phyloP scores from a whole-genome alignment of 2,888 invertebrate species.

The Heliconius erato region DNA sequence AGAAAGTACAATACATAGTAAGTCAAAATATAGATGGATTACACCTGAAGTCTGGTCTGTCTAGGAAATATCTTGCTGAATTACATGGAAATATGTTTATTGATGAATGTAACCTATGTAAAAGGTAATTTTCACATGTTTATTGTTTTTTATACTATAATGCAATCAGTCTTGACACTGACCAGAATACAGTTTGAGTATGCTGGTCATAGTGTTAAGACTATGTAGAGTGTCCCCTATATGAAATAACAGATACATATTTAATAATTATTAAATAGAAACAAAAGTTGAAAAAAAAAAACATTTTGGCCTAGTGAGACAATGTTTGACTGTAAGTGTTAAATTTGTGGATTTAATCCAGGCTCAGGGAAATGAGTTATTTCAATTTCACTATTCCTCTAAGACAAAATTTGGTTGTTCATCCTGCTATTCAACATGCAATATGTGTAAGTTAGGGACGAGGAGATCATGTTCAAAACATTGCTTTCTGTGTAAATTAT shows the following conservation, averaged over 20 bases:
- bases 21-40: conserved; percentile 99
- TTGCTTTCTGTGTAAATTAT: neutral
- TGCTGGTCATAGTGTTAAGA: too few species aligned
- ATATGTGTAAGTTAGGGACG: neutral
- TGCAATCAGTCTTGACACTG: too few species aligned
- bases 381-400: too few species aligned
- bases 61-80: conserved; percentile 93
- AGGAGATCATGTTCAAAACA: neutral
- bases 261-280: neutral
- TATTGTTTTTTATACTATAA: neutral
- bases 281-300: neutral
- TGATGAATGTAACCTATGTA: conserved; percentile 96
- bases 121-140: conserved; percentile 82
- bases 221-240: too few species aligned
- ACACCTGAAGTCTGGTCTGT: conserved; percentile 95
- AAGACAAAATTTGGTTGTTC: too few species aligned
- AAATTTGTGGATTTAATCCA: neutral
- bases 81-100: conserved; percentile 99
- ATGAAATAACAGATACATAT: neutral
- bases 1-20: conserved; percentile 92
- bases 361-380: too few species aligned
- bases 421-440: neutral
- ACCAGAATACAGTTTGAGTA: too few species aligned
- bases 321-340: neutral
- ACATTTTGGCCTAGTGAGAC: neutral